Evolutionary conservation across 2,113 vertebrate genomes (phyloP), one percentile per base, ranked within the genome.

Genomic region (Parotia lawesii): DNA sequence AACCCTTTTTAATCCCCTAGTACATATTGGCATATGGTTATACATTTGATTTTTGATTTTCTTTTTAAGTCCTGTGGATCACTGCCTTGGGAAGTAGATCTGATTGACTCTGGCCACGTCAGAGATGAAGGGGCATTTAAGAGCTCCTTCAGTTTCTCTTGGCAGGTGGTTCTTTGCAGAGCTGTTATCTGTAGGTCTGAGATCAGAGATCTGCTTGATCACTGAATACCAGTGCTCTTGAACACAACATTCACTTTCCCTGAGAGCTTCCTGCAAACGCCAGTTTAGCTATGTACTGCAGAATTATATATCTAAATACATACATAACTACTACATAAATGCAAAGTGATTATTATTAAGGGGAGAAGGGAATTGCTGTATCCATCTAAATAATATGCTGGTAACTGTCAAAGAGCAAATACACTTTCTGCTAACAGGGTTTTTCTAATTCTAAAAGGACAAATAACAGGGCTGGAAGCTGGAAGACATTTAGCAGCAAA

Each of bases 391-490:
- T 91, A 89, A 89, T 80, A 67, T 4, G 65, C 75, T 91, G 53
- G 37, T 71, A 70, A 92, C 66, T 92, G 92, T 75, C 95, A 93
- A 93, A 91, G 81, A 78, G 70, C 75, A 92, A 92, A 69, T 40
- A 57, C 61, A 81, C 82, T 89, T 86, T 44, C 83, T 89, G 42
- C 77, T 89, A 93, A 85, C 93, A 85, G 76, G 65, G 40, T 56
- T 87, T 89, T 87, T 79, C 87, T 76, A 65, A 92, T 95, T 96
- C 67, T 71, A 53, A 76, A 57, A 58, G 71, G 40, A 92, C 90
- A 89, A 91, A 96, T 95, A 95, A 76, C 60, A 85, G 74, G 66
- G 83, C 72, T 74, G 33, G 56, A 96, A 78, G 80, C 81, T 89
- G 87, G 54, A 83, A 92, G 89, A 88, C 31, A 42, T 89, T 93